Base-by-base conservation (phyloP, 2,797 vertebrate species). In the Mastacembelus armatus region DNA sequence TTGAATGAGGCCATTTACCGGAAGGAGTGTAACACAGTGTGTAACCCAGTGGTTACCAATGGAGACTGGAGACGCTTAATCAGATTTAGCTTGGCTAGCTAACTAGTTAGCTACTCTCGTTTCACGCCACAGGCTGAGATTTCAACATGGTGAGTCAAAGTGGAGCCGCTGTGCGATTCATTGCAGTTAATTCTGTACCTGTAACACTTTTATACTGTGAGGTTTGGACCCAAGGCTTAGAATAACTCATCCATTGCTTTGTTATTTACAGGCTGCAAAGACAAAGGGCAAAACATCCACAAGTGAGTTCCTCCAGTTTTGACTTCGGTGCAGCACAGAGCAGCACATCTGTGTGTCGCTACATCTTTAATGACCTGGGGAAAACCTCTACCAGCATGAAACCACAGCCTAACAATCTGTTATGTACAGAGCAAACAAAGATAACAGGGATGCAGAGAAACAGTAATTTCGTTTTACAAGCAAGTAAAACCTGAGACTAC, bases 181-280 rank as follows among this genome's bases (percentile, higher is more conserved):
- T 30, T 3, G 10, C 16, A 10, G n/a, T 39, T 16, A 2, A 33
- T n/a, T n/a, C n/a, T n/a, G n/a, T n/a, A n/a, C n/a, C n/a, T 38
- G 9, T 1, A 1, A 0, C 2, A 16, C 0, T 16, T 43, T 10
- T 42, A 33, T 35, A 7, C 33, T 30, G 1, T 52, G 15, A 47
- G 15, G 9, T 14, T 24, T 35, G 7, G 4, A 35, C 7, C 10
- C 36, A 33, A 5, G 2, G 30, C 15, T 24, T 30, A 8, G 3
- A 6, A 5, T 2, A 8, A 18, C n/a, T n/a, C n/a, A n/a, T n/a
- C n/a, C n/a, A n/a, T n/a, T n/a, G n/a, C n/a, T n/a, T n/a, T n/a
- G 10, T 26, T 72, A 10, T 62, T 75, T 59, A 12, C 74, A 97
- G 96, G 91, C 93, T 62, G 22, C 71, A 33, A 95, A 91, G 76